Percentiles rank a stretch among this genome's conserved stretches.
Conservation (phyloP, 2,888 invertebrate genomes). For the Neuroscelio doddi region DNA sequence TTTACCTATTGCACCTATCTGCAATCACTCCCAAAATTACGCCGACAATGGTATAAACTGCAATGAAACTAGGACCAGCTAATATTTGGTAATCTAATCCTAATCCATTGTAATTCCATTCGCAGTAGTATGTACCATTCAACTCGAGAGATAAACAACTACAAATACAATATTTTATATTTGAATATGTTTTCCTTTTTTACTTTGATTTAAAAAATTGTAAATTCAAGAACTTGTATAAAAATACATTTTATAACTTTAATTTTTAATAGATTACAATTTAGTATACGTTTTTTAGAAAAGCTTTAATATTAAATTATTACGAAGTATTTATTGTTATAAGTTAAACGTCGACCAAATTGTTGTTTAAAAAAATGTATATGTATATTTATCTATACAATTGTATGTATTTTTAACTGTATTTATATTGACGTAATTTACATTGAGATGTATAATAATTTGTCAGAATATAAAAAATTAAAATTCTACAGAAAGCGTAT, state of each 20-base stretch:
- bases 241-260: slow-evolving; percentile 1
- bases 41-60: slow-evolving; percentile 91
- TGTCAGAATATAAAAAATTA: too few relatives aligned
- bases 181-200: not conserved
- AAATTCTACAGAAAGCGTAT: too few relatives aligned
- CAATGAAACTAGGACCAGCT: slow-evolving; percentile 94
- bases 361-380: too few relatives aligned
- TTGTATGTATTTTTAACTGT: too few relatives aligned
- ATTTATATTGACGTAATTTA: too few relatives aligned
- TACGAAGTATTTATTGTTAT: too few relatives aligned
- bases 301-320: too few relatives aligned
- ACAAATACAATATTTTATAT: too few relatives aligned
- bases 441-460: too few relatives aligned
- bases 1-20: slow-evolving; percentile 77
- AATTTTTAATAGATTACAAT: not conserved
- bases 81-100: slow-evolving; percentile 94
- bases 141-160: slow-evolving; percentile 79
- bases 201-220: slow-evolving; percentile 1
- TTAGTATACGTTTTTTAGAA: too few relatives aligned
- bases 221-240: not conserved
- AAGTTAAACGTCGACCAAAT: too few relatives aligned
- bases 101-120: slow-evolving; percentile 94
- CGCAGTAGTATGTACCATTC: slow-evolving; percentile 86
- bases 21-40: slow-evolving; percentile 88
- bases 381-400: too few relatives aligned